These are phyloP conservation scores for Acleris cristana DNA, from an alignment of 2,888 invertebrate species.

Conservation along the genomic window DNA sequence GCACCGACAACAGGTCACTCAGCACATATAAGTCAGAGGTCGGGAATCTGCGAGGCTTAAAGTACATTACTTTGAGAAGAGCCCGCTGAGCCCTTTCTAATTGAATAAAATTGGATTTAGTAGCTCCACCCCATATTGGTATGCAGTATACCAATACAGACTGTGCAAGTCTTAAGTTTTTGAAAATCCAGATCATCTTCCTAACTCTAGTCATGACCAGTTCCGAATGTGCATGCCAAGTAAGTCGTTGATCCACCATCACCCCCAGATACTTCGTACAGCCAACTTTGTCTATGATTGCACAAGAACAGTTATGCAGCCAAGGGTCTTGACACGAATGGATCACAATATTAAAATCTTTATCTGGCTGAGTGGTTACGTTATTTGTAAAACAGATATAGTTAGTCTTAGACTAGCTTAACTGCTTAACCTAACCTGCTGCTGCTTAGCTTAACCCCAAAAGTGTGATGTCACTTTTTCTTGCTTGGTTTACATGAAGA, in stretches of 20 bases:
- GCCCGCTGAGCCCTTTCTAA: no score
- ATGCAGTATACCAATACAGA: background rate
- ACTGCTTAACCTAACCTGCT: no score
- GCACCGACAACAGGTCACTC: no score
- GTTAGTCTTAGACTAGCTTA: no score
- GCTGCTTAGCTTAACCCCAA: no score
- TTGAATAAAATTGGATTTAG: no score
- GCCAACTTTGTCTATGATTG: background rate
- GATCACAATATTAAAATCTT: background rate
- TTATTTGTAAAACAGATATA: no score
- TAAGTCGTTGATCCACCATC: conserved; percentile 2
- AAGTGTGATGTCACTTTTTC: no score
- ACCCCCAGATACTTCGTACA: background rate
- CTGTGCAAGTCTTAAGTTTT: background rate
- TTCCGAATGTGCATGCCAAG: background rate
- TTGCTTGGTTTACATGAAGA: no score
- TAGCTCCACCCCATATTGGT: background rate
- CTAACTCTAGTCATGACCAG: background rate
- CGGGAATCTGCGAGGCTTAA: no score
- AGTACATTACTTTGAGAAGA: no score
- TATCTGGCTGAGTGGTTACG: background rate
- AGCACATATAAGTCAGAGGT: no score
- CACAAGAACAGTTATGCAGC: background rate
- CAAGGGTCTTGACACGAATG: background rate
- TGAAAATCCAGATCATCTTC: conserved; percentile 5